A percentile compares a stretch with the other conserved stretches of the same genome.
Conservation (phyloP, 2,113 vertebrate species). For the Neolamprologus sp. region DNA sequence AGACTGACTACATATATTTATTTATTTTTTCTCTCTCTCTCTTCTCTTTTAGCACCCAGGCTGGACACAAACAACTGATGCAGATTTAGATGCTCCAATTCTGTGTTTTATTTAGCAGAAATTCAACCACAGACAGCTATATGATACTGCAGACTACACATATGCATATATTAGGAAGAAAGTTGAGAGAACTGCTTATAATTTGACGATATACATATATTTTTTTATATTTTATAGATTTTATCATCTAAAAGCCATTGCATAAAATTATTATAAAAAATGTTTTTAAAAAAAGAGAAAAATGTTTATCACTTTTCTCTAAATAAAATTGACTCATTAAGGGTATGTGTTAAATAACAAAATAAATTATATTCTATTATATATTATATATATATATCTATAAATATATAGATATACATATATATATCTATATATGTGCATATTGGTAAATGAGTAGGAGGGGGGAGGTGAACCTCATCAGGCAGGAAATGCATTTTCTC, state of each 20-base stretch:
- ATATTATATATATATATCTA: too few relatives aligned
- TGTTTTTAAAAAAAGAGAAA: neutral
- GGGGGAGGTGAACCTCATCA: slow-evolving; percentile 3
- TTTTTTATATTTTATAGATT: neutral
- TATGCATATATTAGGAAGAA: neutral
- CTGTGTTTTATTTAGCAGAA: neutral
- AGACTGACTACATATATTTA: neutral
- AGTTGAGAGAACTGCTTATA: neutral
- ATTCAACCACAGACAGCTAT: neutral
- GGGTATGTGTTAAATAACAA: neutral
- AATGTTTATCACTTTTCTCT: neutral
- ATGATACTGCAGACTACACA: neutral
- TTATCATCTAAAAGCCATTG: neutral
- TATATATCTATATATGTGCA: neutral
- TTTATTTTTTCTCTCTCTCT: neutral
- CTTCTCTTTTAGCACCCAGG: slow-evolving; percentile 12
- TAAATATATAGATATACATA: rapidly evolving
- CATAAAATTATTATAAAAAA: neutral
- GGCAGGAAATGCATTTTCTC: slow-evolving; percentile 35
- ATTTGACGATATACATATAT: neutral
- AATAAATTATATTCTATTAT: neutral
- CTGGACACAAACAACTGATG: slow-evolving; percentile 49
- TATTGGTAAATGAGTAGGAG: neutral
- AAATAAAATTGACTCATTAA: neutral
- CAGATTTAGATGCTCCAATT: slow-evolving; percentile 18